Conservation (phyloP, 1,140 invertebrate genomes). For the Melitaea cinxia region DNA sequence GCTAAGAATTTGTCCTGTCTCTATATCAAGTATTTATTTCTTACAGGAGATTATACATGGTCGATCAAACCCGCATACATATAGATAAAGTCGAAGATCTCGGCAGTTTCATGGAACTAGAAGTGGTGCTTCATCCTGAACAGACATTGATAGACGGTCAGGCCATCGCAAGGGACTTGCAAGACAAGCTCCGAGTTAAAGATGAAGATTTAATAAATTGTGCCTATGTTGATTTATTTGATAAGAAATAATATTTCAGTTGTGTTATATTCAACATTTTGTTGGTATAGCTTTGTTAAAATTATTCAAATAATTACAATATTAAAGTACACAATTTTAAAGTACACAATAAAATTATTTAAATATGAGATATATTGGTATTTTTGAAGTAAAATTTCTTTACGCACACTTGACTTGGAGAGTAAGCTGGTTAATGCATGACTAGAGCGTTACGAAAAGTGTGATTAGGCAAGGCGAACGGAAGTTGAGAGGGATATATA, state of each 20-base stretch:
- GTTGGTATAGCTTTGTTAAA: too few relatives aligned
- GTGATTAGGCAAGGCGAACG: too few relatives aligned
- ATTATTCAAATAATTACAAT: too few relatives aligned
- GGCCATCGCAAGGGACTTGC: conserved; percentile 86
- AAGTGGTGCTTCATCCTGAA: conserved; percentile 88
- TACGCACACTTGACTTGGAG: too few relatives aligned
- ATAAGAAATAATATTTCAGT: conserved; percentile 33
- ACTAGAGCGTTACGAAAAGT: too few relatives aligned
- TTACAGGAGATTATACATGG: conserved; percentile 87
- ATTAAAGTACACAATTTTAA: too few relatives aligned
- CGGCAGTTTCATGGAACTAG: conserved; percentile 94
- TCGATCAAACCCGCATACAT: conserved; percentile 94
- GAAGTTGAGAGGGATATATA: too few relatives aligned
- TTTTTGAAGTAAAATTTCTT: too few relatives aligned
- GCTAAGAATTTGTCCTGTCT: too few relatives aligned
- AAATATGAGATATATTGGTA: too few relatives aligned
- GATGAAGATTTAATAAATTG: conserved; percentile 86
- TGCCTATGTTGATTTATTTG: conserved; percentile 88
- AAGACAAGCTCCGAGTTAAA: conserved; percentile 86
- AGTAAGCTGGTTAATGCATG: too few relatives aligned
- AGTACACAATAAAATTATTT: too few relatives aligned
- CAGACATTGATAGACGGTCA: conserved; percentile 88
- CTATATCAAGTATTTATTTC: background rate
- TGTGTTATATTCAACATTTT: conserved; percentile 1
- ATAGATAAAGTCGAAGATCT: conserved; percentile 91